Conservation (phyloP, 1,140 invertebrate species). For the Daktulosphaira vitifoliae region DNA sequence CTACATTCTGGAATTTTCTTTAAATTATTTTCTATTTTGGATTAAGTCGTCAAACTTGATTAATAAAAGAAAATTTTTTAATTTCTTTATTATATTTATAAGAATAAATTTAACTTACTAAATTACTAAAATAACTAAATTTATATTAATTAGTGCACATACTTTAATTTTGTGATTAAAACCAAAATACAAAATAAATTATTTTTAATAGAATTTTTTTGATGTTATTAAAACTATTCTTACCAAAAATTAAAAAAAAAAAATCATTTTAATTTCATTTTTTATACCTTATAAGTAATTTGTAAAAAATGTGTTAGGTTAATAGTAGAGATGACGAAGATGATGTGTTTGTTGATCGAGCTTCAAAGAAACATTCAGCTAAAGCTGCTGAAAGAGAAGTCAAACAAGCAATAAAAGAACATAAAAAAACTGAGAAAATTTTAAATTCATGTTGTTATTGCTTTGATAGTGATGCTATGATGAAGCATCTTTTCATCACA, state of each 20-base stretch:
- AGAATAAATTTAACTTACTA: no score
- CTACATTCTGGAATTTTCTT: no score
- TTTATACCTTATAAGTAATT: no score
- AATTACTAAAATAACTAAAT: no score
- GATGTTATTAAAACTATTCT: not conserved
- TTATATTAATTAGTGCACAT: no score
- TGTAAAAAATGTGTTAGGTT: conserved; percentile 15
- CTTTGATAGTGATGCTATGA: conserved; percentile 66
- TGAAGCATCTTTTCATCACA: conserved; percentile 79
- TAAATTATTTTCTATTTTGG: no score
- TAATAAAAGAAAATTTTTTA: no score
- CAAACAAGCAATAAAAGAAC: conserved; percentile 61
- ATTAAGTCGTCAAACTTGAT: no score
- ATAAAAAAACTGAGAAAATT: conserved; percentile 56
- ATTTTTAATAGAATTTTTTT: no score
- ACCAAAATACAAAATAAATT: no score
- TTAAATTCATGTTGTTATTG: conserved; percentile 76
- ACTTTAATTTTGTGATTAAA: no score
- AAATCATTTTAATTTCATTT: not conserved
- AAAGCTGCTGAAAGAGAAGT: conserved; percentile 54
- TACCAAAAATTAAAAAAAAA: not conserved
- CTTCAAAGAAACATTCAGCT: conserved; percentile 51
- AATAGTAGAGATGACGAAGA: conserved; percentile 46
- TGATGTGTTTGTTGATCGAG: conserved; percentile 74
- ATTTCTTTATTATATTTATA: no score